A percentile compares a stretch with the other conserved stretches of the same genome.
These are phyloP conservation scores for Molossus molossus DNA, from an alignment of 2,797 vertebrate species.

Conservation along the genomic window DNA sequence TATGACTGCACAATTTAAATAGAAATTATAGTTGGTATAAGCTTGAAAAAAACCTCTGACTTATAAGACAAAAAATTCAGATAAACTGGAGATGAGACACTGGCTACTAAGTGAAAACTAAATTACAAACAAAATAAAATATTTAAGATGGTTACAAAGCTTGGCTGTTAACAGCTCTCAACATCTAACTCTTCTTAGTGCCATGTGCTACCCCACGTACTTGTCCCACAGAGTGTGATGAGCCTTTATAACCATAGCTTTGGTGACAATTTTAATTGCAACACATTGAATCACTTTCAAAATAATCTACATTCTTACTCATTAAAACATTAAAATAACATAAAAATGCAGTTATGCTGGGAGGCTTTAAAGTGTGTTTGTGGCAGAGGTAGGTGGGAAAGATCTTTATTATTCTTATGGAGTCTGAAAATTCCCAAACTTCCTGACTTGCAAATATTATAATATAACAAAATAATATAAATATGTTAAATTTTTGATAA, in stretches of 20 bases:
- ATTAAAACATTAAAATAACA: conserved; percentile 55
- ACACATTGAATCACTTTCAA: conserved; percentile 14
- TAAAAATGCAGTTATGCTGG: not conserved
- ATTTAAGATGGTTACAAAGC: not conserved
- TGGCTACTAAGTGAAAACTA: conserved; percentile 37
- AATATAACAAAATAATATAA: conserved; percentile 22
- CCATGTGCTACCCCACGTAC: not conserved
- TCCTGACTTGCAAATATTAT: conserved; percentile 32
- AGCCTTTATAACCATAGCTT: conserved; percentile 44
- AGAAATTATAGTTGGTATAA: conserved; percentile 24
- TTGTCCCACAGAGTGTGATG: not conserved
- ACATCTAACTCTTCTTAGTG: conserved; percentile 10
- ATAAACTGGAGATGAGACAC: not conserved
- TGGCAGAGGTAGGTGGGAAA: not conserved
- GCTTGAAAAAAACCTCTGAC: conserved; percentile 47
- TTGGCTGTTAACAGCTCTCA: not conserved
- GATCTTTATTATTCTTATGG: not conserved
- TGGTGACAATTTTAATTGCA: conserved; percentile 33
- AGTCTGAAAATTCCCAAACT: conserved; percentile 27
- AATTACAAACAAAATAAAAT: conserved; percentile 43
- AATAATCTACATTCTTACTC: conserved; percentile 15
- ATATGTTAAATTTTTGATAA: conserved; percentile 7
- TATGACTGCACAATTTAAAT: not conserved
- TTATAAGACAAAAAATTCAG: conserved; percentile 34
- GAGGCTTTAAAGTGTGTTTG: conserved; percentile 37